Evolutionary conservation across 2,888 invertebrate genomes (phyloP).

Genomic region (Leptarthrus brevirostris): DNA sequence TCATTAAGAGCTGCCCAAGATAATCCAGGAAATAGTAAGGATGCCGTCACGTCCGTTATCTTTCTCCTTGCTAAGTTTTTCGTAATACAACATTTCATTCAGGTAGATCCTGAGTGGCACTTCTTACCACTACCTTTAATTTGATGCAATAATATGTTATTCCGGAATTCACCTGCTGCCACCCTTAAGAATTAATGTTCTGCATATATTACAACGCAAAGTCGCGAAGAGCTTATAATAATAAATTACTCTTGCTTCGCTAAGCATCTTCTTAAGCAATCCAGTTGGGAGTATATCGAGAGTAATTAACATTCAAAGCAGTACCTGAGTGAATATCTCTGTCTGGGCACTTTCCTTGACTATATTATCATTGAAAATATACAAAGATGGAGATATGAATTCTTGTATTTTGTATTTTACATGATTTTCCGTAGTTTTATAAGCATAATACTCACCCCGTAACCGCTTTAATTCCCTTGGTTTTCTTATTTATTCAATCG

Average conservation of each 20-base stretch:
- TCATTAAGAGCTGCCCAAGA: conserved; percentile 44
- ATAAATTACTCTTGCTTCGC: conserved; percentile 28
- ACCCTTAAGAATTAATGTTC: conserved; percentile 5
- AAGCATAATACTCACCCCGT: too few relatives aligned
- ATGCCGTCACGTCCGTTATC: conserved; percentile 41
- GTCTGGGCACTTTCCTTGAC: background rate
- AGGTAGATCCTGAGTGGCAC: background rate
- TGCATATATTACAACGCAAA: conserved; percentile 18
- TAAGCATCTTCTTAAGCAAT: background rate
- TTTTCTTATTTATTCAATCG: too few relatives aligned
- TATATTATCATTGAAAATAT: background rate
- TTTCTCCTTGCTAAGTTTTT: conserved; percentile 19
- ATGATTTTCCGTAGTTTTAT: too few relatives aligned
- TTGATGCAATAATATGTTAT: conserved; percentile 36
- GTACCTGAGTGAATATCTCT: conserved; percentile 16
- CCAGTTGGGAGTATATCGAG: conserved; percentile 4
- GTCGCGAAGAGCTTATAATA: background rate
- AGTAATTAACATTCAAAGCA: conserved; percentile 33
- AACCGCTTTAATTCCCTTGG: too few relatives aligned
- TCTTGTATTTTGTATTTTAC: too few relatives aligned
- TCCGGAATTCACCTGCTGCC: conserved; percentile 8
- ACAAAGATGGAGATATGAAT: conserved; percentile 16
- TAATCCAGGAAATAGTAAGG: conserved; percentile 40
- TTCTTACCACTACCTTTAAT: conserved; percentile 20
- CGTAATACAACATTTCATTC: conserved; percentile 26